A percentile compares a stretch with the other conserved stretches of the same genome.
These are phyloP conservation scores for Nymphalis c-album DNA, from an alignment of 2,888 invertebrate species.

Conservation along the genomic window DNA sequence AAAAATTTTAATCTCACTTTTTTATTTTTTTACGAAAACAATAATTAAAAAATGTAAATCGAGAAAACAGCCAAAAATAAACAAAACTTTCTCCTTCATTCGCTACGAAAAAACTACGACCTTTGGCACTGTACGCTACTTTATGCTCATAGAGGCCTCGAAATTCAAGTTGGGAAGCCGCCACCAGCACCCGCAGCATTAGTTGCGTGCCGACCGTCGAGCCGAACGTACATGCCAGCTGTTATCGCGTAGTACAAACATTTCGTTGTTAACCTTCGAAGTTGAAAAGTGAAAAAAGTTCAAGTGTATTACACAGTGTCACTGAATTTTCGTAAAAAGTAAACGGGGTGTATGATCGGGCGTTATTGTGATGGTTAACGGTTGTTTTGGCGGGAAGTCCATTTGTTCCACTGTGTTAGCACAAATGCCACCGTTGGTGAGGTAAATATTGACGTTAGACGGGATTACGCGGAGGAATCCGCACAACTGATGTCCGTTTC, in stretches of 20 bases:
- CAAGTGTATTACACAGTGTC: slow-evolving; percentile 41
- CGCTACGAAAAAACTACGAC: slow-evolving; percentile 61
- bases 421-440: slow-evolving; percentile 59
- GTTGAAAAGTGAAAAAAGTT: slow-evolving; percentile 32
- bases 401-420: slow-evolving; percentile 39
- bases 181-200: slow-evolving; percentile 51
- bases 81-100: slow-evolving; percentile 43
- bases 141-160: slow-evolving; percentile 67
- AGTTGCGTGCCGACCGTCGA: slow-evolving; percentile 67
- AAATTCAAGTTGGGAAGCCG: slow-evolving; percentile 60
- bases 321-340: slow-evolving; percentile 47
- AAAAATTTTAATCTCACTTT: background rate
- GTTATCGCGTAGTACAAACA: slow-evolving; percentile 34
- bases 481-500: slow-evolving; percentile 36
- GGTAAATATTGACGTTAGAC: slow-evolving; percentile 70
- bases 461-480: slow-evolving; percentile 44
- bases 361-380: slow-evolving; percentile 48
- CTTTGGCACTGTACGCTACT: slow-evolving; percentile 61
- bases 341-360: slow-evolving; percentile 49
- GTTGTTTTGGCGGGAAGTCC: slow-evolving; percentile 54
- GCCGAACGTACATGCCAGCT: slow-evolving; percentile 54
- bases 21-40: background rate
- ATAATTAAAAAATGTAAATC: slow-evolving; percentile 18
- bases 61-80: slow-evolving; percentile 40
- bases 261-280: slow-evolving; percentile 27